Percentiles rank a stretch among this genome's conserved stretches.
phyloP scores from a whole-genome alignment of 2,797 vertebrate genomes.

The Menidia menidia region DNA sequence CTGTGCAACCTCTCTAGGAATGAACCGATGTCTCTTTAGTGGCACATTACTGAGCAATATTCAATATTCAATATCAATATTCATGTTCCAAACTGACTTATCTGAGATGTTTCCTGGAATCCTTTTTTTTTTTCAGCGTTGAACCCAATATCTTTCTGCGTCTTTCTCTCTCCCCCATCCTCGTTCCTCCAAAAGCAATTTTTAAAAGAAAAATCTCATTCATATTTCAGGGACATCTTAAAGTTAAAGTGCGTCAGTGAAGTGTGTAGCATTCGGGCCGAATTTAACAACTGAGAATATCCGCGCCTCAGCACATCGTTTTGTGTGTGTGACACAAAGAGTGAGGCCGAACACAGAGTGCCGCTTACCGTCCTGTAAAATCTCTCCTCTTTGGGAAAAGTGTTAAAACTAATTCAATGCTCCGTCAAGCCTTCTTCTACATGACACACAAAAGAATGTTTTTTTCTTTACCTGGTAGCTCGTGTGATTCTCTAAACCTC shows the following conservation, averaged over 20 bases:
- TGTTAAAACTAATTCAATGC: slow-evolving; percentile 41
- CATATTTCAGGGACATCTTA: slow-evolving; percentile 71
- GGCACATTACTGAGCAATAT: slow-evolving; percentile 7
- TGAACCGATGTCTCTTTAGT: not conserved
- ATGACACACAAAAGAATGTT: slow-evolving; percentile 10
- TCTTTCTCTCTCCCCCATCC: not conserved
- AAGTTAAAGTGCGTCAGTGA: slow-evolving; percentile 69
- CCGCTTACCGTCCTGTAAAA: slow-evolving; percentile 34
- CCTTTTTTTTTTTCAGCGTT: not conserved
- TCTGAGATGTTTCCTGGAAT: slow-evolving; percentile 4
- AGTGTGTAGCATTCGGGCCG: slow-evolving; percentile 65
- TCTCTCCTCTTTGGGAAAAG: slow-evolving; percentile 48
- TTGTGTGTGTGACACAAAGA: slow-evolving; percentile 16
- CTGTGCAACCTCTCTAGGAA: not conserved
- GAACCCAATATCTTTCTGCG: slow-evolving; percentile 1
- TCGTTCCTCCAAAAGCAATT: slow-evolving; percentile 29
- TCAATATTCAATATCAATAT: too few relatives aligned
- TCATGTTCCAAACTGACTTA: slow-evolving; percentile 1
- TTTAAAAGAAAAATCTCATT: slow-evolving; percentile 53
- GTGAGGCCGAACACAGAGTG: not conserved
- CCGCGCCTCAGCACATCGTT: slow-evolving; percentile 18
- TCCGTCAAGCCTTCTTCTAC: slow-evolving; percentile 2
- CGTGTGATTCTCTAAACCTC: not conserved
- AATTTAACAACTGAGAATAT: slow-evolving; percentile 65
- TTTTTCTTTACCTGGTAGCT: slow-evolving; percentile 9